Conservation (phyloP, 2,797 vertebrate species). For the Sebastiscus tertius region DNA sequence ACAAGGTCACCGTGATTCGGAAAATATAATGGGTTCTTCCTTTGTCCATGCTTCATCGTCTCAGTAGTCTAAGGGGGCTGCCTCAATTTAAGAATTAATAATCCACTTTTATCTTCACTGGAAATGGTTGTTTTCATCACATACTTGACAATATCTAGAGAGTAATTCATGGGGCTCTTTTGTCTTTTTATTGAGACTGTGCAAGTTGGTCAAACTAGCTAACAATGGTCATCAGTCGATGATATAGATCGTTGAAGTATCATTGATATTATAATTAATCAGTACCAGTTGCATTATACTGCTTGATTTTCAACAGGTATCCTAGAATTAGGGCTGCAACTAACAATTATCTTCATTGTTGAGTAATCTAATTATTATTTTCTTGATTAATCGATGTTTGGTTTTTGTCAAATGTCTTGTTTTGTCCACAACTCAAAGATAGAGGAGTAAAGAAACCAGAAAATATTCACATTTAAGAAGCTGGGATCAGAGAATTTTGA, state of each 20-base stretch:
- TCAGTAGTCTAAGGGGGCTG: constrained; percentile 35
- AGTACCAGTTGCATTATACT: background rate
- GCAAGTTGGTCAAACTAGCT: background rate
- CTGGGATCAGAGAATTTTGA: too few relatives aligned
- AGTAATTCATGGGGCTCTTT: background rate
- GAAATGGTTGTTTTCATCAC: constrained; percentile 22
- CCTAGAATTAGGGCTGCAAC: too few relatives aligned
- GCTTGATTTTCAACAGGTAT: background rate
- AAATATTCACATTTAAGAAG: too few relatives aligned
- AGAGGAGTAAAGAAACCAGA: too few relatives aligned
- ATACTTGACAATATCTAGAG: background rate
- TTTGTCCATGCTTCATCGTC: background rate
- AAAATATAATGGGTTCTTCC: too few relatives aligned
- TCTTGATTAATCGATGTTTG: too few relatives aligned
- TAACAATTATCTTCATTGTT: too few relatives aligned
- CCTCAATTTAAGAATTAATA: constrained; percentile 63
- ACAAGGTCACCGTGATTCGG: too few relatives aligned
- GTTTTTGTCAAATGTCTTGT: too few relatives aligned
- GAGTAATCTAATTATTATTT: fast-evolving
- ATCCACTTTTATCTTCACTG: constrained; percentile 24
- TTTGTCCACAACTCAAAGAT: too few relatives aligned
- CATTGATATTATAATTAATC: constrained; percentile 7
- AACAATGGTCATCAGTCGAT: background rate
- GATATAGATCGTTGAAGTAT: background rate
- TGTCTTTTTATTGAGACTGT: background rate